phyloP scores from a whole-genome alignment of 2,888 invertebrate species.

The Apoda limacodes region DNA sequence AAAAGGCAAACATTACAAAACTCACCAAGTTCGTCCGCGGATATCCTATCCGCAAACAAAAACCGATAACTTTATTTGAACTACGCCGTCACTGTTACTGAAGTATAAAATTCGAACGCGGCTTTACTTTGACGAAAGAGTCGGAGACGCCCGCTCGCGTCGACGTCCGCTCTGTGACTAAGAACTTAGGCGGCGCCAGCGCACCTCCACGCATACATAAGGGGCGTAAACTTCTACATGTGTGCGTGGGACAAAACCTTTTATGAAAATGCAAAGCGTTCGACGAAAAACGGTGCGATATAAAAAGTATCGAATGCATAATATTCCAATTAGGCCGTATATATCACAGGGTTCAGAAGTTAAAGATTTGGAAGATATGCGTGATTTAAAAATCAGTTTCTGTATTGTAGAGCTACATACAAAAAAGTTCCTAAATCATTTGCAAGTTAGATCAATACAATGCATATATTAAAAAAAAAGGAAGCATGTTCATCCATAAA shows the following conservation, averaged over 20 bases:
- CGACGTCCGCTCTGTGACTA: slow-evolving; percentile 42
- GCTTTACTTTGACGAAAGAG: slow-evolving; percentile 16
- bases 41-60: slow-evolving; percentile 51
- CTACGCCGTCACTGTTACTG: slow-evolving; percentile 35
- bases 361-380: too few species aligned
- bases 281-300: slow-evolving; percentile 32
- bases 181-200: slow-evolving; percentile 48
- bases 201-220: slow-evolving; percentile 42
- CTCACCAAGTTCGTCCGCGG: slow-evolving; percentile 31
- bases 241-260: slow-evolving; percentile 33
- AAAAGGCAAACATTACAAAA: slow-evolving; percentile 24
- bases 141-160: slow-evolving; percentile 31
- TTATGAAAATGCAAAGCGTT: slow-evolving; percentile 52
- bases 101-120: slow-evolving; percentile 23
- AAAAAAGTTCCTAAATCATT: too few species aligned
- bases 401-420: too few species aligned
- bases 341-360: too few species aligned
- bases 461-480: too few species aligned
- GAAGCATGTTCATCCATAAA: too few species aligned
- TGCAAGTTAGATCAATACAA: too few species aligned
- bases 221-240: slow-evolving; percentile 18
- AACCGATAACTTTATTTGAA: slow-evolving; percentile 55
- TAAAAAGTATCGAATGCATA: too few species aligned
- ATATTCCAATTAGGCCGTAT: too few species aligned
- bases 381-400: too few species aligned